Evolutionary conservation across 2,113 vertebrate species (phyloP).

Genomic region (Lepus timidus): DNA sequence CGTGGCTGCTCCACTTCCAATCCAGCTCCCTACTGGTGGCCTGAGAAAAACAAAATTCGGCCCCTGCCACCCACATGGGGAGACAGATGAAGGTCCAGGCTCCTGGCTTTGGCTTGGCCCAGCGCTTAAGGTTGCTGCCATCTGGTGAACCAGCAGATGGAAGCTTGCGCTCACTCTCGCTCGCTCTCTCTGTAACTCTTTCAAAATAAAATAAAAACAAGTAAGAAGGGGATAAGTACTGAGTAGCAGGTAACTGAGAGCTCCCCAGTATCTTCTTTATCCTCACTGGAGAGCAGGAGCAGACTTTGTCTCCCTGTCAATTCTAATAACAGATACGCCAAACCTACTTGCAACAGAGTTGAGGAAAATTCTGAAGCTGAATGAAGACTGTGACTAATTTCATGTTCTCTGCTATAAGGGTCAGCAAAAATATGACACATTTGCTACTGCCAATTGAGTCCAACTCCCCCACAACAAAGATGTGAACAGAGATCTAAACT

Average conservation of each 20-base stretch:
- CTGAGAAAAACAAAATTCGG: no score
- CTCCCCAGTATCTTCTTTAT: background rate
- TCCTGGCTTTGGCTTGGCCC: no score
- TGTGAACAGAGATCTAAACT: background rate
- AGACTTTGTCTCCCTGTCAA: background rate
- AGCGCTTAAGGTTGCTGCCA: no score
- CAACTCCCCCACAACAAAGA: background rate
- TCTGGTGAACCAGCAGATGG: no score
- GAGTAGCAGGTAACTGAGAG: background rate
- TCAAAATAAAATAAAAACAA: background rate
- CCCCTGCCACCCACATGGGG: no score
- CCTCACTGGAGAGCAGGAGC: background rate
- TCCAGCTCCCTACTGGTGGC: no score
- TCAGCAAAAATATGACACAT: background rate
- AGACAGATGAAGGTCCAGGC: no score
- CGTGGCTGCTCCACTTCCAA: no score
- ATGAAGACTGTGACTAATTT: background rate
- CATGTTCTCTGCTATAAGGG: background rate
- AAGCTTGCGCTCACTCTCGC: no score
- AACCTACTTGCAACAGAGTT: background rate
- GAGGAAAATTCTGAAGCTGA: background rate
- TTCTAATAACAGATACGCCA: background rate
- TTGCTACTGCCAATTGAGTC: background rate
- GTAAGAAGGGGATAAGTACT: background rate
- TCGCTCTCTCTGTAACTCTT: no score